Conservation (phyloP, 1,140 invertebrate species). For the Drosophila aff. region DNA sequence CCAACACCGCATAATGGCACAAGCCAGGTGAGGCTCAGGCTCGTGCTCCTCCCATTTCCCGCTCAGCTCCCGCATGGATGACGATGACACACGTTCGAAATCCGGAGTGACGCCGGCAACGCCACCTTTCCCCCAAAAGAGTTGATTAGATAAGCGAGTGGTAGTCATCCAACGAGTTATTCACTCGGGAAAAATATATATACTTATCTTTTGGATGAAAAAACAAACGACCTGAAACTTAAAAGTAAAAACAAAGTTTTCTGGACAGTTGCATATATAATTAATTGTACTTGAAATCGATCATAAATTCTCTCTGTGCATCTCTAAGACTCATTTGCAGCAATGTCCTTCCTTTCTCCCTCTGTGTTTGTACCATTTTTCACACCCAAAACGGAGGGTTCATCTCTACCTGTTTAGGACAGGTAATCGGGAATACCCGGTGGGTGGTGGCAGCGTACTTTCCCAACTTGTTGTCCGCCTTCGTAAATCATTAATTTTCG, state of each 20-base stretch:
- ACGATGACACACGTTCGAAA: constrained; percentile 32
- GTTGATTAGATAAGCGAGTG: constrained; percentile 45
- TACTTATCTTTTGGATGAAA: background rate
- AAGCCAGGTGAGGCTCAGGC: constrained; percentile 45
- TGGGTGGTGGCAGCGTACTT: constrained; percentile 52
- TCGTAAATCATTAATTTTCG: constrained; percentile 69
- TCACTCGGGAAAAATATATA: constrained; percentile 7
- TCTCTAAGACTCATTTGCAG: constrained; percentile 32
- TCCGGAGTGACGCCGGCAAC: constrained; percentile 36
- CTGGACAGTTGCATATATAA: too few species aligned
- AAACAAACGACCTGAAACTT: background rate
- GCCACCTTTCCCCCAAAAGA: constrained; percentile 27
- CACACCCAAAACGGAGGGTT: constrained; percentile 43
- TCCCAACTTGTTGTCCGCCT: constrained; percentile 69
- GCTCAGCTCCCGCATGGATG: constrained; percentile 39
- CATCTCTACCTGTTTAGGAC: constrained; percentile 52
- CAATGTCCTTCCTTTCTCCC: background rate
- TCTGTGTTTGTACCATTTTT: constrained; percentile 58
- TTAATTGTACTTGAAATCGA: background rate
- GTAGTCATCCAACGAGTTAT: constrained; percentile 33
- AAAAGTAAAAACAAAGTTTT: background rate
- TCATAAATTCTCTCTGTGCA: background rate
- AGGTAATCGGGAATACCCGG: constrained; percentile 38
- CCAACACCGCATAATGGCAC: constrained; percentile 39
- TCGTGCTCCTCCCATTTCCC: constrained; percentile 11